Percentiles rank a stretch among this genome's conserved stretches.
phyloP scores from a whole-genome alignment of 2,888 invertebrate species.

The Mamestra brassicae region DNA sequence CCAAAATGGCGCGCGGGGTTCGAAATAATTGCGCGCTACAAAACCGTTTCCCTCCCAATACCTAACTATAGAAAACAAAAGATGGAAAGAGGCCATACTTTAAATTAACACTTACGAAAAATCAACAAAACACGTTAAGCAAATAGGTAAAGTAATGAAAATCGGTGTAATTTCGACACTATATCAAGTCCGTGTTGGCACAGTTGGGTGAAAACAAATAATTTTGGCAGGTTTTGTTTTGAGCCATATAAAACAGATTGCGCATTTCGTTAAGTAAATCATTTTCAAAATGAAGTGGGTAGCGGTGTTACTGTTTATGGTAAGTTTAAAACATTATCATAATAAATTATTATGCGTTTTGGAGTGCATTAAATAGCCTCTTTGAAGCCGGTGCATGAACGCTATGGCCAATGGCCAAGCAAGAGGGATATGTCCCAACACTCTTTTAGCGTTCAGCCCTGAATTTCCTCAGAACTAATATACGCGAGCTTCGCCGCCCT shows the following conservation, averaged over 20 bases:
- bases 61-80: neutral
- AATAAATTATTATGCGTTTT: too few relatives aligned
- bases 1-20: too few relatives aligned
- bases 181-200: slow-evolving; percentile 24
- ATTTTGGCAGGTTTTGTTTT: slow-evolving; percentile 1
- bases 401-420: too few relatives aligned
- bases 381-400: too few relatives aligned
- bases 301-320: slow-evolving; percentile 37
- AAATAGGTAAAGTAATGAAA: slow-evolving; percentile 7
- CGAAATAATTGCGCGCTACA: too few relatives aligned
- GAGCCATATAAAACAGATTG: slow-evolving; percentile 44
- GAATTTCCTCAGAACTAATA: too few relatives aligned
- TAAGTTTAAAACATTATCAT: slow-evolving; percentile 26
- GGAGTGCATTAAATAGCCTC: too few relatives aligned
- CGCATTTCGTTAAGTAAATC: slow-evolving; percentile 16
- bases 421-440: too few relatives aligned
- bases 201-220: slow-evolving; percentile 41
- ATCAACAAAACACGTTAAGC: slow-evolving; percentile 2
- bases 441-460: too few relatives aligned
- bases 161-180: slow-evolving; percentile 18
- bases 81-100: slow-evolving; percentile 8
- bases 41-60: too few relatives aligned
- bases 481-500: too few relatives aligned
- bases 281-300: slow-evolving; percentile 48
- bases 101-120: slow-evolving; percentile 8